Conservation (phyloP, 1,140 invertebrate species). For the Cyrtorhinus lividipennis region DNA sequence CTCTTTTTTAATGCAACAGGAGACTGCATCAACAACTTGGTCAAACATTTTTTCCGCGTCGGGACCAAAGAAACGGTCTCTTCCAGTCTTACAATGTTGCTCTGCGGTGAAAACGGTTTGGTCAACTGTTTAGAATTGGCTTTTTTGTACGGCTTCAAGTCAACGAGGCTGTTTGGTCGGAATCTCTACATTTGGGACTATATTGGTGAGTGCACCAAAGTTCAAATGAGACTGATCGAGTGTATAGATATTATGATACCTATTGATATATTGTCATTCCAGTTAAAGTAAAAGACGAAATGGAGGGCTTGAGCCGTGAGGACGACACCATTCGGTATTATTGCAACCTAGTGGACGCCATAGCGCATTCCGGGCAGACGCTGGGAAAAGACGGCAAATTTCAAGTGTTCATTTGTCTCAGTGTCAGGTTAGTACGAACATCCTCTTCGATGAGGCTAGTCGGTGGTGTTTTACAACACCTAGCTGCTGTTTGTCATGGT, state of each 20-base stretch:
- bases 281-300: conserved; percentile 70
- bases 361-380: conserved; percentile 51
- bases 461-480: no score
- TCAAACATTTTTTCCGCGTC: conserved; percentile 83
- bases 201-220: conserved; percentile 61
- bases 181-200: conserved; percentile 98
- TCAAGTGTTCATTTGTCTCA: conserved; percentile 88
- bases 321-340: conserved; percentile 21
- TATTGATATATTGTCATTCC: conserved; percentile 9
- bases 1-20: no score
- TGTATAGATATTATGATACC: neutral
- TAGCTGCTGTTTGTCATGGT: no score
- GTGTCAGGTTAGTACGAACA: conserved; percentile 62
- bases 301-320: conserved; percentile 14
- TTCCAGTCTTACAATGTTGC: conserved; percentile 65
- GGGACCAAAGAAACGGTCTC: conserved; percentile 62
- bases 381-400: conserved; percentile 97
- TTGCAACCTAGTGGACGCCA: conserved; percentile 20
- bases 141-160: conserved; percentile 86
- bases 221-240: neutral
- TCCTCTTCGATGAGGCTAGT: neutral
- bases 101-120: conserved; percentile 89
- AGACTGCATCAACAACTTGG: conserved; percentile 90
- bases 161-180: conserved; percentile 76
- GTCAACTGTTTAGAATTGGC: conserved; percentile 87